phyloP scores from a whole-genome alignment of 2,113 vertebrate genomes.

The Lampris megalopsis region DNA sequence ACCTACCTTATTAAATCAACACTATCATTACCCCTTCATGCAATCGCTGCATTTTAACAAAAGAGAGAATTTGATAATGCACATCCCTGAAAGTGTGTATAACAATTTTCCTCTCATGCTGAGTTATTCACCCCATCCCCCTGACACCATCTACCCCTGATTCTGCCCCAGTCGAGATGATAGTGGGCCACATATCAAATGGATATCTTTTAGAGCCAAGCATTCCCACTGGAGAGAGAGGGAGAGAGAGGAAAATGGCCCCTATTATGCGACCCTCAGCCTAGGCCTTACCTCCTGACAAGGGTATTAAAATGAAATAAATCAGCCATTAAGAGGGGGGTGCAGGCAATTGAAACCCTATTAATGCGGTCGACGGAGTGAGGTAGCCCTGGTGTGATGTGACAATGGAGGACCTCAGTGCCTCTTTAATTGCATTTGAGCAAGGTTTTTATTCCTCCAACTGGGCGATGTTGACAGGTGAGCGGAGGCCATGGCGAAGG shows the following conservation, averaged over 20 bases:
- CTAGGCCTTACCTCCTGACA: conserved; percentile 80
- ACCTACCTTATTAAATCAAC: background rate
- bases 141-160: conserved; percentile 17
- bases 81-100: conserved; percentile 12
- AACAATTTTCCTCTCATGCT: conserved; percentile 5
- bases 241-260: conserved; percentile 59
- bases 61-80: conserved; percentile 28
- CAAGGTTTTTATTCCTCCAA: conserved; percentile 70
- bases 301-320: conserved; percentile 87
- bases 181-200: conserved; percentile 74
- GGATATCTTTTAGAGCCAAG: conserved; percentile 72
- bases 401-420: conserved; percentile 69
- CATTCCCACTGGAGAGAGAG: conserved; percentile 72
- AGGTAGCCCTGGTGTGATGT: conserved; percentile 68
- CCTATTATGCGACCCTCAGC: conserved; percentile 75
- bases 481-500: conserved; percentile 25
- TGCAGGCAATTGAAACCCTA: conserved; percentile 82
- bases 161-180: conserved; percentile 49
- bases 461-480: conserved; percentile 63
- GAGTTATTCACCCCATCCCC: conserved; percentile 41
- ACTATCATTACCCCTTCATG: conserved; percentile 14
- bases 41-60: conserved; percentile 1
- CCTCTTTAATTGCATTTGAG: conserved; percentile 76
- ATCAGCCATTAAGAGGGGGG: conserved; percentile 84
- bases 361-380: conserved; percentile 78